phyloP scores from a whole-genome alignment of 2,888 invertebrate species.

The Glyphotaelius pellucidus region DNA sequence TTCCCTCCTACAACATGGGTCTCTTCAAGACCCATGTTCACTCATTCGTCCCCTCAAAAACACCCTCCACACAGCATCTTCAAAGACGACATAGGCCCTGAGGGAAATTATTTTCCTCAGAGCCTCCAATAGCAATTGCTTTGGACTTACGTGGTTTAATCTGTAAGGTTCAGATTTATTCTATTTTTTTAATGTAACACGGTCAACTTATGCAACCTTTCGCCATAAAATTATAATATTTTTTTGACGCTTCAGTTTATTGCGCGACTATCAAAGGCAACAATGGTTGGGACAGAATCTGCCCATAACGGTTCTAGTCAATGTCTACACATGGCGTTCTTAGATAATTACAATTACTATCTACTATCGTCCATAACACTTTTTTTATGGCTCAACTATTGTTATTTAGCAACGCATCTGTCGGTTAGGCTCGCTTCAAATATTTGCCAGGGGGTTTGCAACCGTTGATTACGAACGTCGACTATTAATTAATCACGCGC shows the following conservation, averaged over 20 bases:
- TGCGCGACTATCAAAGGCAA: not conserved
- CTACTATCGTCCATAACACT: not conserved
- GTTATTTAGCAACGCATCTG: slow-evolving; percentile 27
- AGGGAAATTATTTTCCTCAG: too few species aligned
- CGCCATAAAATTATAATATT: not conserved
- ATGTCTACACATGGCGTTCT: slow-evolving; percentile 21
- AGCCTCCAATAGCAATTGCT: too few species aligned
- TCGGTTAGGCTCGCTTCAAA: slow-evolving; percentile 3
- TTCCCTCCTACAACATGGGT: too few species aligned
- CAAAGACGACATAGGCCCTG: too few species aligned
- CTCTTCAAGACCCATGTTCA: too few species aligned
- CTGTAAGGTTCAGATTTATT: too few species aligned
- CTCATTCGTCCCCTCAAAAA: too few species aligned
- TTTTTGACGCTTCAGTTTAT: not conserved
- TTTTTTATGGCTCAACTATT: slow-evolving; percentile 2
- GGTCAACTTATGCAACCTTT: not conserved
- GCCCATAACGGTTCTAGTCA: not conserved
- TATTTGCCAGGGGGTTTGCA: not conserved
- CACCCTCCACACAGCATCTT: too few species aligned
- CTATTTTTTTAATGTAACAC: not conserved
- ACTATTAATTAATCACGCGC: not conserved
- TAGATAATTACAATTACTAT: not conserved
- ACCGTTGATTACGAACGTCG: not conserved
- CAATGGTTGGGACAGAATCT: not conserved
- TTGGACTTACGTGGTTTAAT: too few species aligned